Evolutionary conservation across 1,140 invertebrate species (phyloP).

Genomic region (Heliconius hermathena): DNA sequence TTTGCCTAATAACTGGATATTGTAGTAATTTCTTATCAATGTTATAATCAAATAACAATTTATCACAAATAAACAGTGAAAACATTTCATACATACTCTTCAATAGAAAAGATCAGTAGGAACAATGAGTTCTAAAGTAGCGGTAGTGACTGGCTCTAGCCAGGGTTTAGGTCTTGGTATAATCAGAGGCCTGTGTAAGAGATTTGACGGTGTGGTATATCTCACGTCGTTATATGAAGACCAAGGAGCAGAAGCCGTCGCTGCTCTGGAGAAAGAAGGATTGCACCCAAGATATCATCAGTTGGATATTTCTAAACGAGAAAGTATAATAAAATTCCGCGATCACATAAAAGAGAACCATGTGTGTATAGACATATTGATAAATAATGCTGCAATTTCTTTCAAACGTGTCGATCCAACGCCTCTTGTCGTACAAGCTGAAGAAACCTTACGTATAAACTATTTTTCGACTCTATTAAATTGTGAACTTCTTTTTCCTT

Average conservation of each 20-base stretch:
- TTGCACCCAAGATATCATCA: conserved; percentile 84
- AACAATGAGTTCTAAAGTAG: conserved; percentile 61
- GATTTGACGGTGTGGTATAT: conserved; percentile 84
- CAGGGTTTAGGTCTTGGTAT: conserved; percentile 90
- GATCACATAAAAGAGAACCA: conserved; percentile 85
- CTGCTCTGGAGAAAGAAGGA: conserved; percentile 77
- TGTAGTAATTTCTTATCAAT: too few species aligned
- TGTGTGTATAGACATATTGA: conserved; percentile 89
- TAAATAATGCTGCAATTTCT: conserved; percentile 93
- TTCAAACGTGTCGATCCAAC: conserved; percentile 84
- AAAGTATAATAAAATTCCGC: conserved; percentile 79
- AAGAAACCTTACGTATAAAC: conserved; percentile 86
- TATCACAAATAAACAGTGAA: too few species aligned
- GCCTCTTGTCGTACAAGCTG: conserved; percentile 86
- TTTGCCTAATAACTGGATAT: too few species aligned
- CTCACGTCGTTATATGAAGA: conserved; percentile 83
- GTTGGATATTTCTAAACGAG: conserved; percentile 83
- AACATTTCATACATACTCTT: too few species aligned
- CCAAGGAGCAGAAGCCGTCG: conserved; percentile 82
- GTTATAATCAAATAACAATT: too few species aligned
- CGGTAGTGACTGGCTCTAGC: conserved; percentile 88
- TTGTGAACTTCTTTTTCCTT: conserved; percentile 86
- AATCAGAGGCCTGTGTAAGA: conserved; percentile 84
- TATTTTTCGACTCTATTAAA: conserved; percentile 85
- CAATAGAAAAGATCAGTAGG: not conserved